Base-by-base conservation (phyloP, 2,113 vertebrate genomes). In the Trinectes maculatus region DNA sequence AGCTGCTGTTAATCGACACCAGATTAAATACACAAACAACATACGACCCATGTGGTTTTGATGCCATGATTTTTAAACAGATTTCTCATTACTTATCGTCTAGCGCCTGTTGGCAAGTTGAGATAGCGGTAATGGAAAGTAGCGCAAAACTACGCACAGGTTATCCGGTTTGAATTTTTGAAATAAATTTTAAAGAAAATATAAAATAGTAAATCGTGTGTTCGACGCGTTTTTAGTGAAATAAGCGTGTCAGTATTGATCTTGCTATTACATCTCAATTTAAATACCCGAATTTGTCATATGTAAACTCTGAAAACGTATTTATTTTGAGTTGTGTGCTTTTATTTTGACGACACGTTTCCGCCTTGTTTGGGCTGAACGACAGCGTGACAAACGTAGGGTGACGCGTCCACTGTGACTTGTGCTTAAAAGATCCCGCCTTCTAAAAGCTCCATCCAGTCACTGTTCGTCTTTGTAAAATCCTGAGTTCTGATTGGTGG, bases 381-480 rank as follows among this genome's bases (percentile, higher is more conserved):
- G 1, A 3, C 1, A 1, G 5, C 39, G 76, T 81, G 18, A 68
- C 16, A 11, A 19, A 56, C 1, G 18, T 25, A 15, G 51, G 26
- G 12, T 29, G 71, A 53, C 9, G 58, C 39, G 51, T 46, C 29
- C 47, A 25, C 9, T 10, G 22, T 76, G 77, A 69, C 63, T 66
- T 21, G 5, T 4, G 51, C n/a, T 87, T 86, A 55, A 83, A 85
- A 84, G 85, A 89, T 72, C 72, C 87, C 86, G 88, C 87, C 87
- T 86, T 85, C 82, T 28, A n/a, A 13, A 19, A 13, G n/a, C 48
- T 52, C 33, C 3, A 42, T 0, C 88, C 86, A 87, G 89, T 84
- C 65, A 66, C 1, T 2, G 29, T 5, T 40, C 42, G 67, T 39
- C 54, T 71, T 25, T 58, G 58, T 70, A 7, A 52, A 49, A 51